A percentile compares a stretch with the other conserved stretches of the same genome.
Conservation (phyloP, 2,113 vertebrate genomes). For the Nesogale talazaci region DNA sequence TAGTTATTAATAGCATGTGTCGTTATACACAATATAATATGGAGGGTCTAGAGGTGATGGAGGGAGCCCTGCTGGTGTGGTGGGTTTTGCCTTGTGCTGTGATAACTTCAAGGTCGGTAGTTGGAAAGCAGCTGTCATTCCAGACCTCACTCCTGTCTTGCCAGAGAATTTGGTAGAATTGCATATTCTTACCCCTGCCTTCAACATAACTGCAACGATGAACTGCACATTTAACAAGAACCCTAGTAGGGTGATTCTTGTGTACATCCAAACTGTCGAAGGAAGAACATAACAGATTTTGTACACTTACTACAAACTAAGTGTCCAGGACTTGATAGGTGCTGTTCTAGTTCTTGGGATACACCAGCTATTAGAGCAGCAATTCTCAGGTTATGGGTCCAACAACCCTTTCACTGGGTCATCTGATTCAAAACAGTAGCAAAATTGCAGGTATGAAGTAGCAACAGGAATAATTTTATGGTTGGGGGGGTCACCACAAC, state of each 20-base stretch:
- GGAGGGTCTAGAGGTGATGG: too few species aligned
- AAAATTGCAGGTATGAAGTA: too few species aligned
- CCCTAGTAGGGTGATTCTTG: background rate
- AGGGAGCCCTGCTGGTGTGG: background rate
- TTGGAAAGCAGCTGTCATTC: background rate
- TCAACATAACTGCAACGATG: background rate
- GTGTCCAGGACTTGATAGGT: background rate
- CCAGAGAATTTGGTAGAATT: slow-evolving; percentile 14
- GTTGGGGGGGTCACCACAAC: too few species aligned
- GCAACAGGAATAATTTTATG: too few species aligned
- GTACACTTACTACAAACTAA: background rate
- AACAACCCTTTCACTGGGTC: too few species aligned
- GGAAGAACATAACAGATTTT: background rate
- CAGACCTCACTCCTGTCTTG: background rate
- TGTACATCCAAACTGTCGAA: background rate
- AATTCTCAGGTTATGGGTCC: background rate
- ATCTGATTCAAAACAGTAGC: too few species aligned
- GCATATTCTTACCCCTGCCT: background rate
- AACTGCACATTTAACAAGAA: slow-evolving; percentile 31
- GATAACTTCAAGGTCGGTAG: too few species aligned
- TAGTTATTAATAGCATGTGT: background rate
- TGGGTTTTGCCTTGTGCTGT: too few species aligned
- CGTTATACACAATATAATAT: background rate
- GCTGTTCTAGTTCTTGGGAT: slow-evolving; percentile 2
- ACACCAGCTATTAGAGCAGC: background rate